phyloP scores from a whole-genome alignment of 2,888 invertebrate genomes.

The Clitarchus hookeri region DNA sequence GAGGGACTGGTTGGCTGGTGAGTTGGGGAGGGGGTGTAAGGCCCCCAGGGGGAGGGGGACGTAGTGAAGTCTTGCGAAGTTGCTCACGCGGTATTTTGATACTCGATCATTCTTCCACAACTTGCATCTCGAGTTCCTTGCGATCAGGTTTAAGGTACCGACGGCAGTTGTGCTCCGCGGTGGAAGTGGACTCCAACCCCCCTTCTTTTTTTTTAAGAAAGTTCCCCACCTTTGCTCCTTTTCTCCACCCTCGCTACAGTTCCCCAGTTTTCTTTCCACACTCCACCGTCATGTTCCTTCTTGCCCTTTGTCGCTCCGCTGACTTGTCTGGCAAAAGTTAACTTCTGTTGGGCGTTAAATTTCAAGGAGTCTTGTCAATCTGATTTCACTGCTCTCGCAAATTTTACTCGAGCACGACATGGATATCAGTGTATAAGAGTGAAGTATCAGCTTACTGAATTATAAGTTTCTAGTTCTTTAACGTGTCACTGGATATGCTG shows the following conservation, averaged over 20 bases:
- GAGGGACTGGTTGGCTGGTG: too few species aligned
- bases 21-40: too few species aligned
- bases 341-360: not conserved
- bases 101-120: constrained; percentile 14
- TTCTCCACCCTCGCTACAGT: not conserved
- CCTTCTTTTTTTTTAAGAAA: not conserved
- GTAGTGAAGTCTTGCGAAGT: not conserved
- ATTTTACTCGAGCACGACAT: too few species aligned
- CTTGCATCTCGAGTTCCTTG: not conserved
- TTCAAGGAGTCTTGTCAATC: not conserved
- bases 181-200: not conserved
- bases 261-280: not conserved
- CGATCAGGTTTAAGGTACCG: not conserved
- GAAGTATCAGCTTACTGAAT: too few species aligned
- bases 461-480: too few species aligned
- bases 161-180: too few species aligned
- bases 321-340: not conserved
- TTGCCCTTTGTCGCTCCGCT: not conserved
- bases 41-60: too few species aligned
- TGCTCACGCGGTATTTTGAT: not conserved
- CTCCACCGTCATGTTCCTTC: not conserved
- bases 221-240: not conserved
- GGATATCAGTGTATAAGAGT: too few species aligned
- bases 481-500: too few species aligned
- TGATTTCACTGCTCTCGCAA: not conserved